phyloP scores from a whole-genome alignment of 2,888 invertebrate species.

The Agrochola litura region DNA sequence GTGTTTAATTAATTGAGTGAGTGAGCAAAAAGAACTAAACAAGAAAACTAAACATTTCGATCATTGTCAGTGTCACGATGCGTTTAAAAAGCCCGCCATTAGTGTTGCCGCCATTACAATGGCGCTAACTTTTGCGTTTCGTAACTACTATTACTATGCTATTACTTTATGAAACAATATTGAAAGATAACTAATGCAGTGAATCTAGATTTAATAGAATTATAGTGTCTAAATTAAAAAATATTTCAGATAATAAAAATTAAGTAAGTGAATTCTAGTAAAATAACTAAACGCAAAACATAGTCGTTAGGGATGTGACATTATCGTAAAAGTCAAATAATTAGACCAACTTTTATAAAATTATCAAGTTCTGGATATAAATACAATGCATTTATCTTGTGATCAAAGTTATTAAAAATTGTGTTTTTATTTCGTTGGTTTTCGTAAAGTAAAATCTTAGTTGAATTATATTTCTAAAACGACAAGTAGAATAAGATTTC shows the following conservation, averaged over 20 bases:
- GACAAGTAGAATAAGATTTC: background rate
- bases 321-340: background rate
- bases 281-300: constrained; percentile 33
- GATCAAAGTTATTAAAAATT: background rate
- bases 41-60: background rate
- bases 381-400: background rate
- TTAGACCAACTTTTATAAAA: background rate
- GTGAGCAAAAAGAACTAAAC: background rate
- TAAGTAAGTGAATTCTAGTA: background rate
- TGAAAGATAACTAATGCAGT: background rate
- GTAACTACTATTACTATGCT: background rate
- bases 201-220: background rate
- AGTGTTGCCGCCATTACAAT: constrained; percentile 7
- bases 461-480: too few species aligned
- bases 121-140: constrained; percentile 17
- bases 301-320: constrained; percentile 13
- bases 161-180: background rate
- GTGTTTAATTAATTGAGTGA: too few species aligned
- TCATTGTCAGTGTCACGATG: background rate
- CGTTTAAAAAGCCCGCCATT: constrained; percentile 43
- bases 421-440: background rate
- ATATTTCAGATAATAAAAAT: background rate
- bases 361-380: background rate
- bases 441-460: background rate
- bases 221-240: too few species aligned